Percentiles rank a stretch among this genome's conserved stretches.
Conservation (phyloP, 2,113 vertebrate species). For the Hippolais icterina region DNA sequence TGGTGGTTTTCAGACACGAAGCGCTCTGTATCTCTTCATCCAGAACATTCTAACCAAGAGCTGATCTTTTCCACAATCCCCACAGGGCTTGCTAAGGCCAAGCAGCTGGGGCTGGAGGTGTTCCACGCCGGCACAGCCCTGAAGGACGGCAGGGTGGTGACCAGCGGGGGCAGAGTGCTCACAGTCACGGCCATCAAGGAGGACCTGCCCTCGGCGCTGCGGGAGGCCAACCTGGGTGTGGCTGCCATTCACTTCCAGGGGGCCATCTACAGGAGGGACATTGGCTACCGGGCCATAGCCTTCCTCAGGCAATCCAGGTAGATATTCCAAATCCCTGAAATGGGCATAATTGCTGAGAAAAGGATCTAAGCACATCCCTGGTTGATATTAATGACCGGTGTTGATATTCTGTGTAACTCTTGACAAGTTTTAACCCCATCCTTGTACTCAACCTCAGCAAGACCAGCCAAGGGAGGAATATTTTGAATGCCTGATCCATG, state of each 20-base stretch:
- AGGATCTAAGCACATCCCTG: background rate
- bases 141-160: conserved; percentile 81
- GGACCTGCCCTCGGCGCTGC: conserved; percentile 78
- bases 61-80: background rate
- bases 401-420: background rate
- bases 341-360: background rate
- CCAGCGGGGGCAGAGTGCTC: conserved; percentile 89
- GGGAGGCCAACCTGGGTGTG: conserved; percentile 82
- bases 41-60: background rate
- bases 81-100: conserved; percentile 81
- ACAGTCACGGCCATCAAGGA: conserved; percentile 82
- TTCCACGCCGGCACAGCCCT: conserved; percentile 91
- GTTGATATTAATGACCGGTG: background rate
- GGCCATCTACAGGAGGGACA: conserved; percentile 86
- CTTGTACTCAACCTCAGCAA: background rate
- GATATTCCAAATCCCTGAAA: background rate
- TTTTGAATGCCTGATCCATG: background rate
- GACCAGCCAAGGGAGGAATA: background rate
- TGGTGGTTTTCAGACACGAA: background rate
- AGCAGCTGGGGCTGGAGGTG: conserved; percentile 83
- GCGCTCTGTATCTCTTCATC: fast-evolving
- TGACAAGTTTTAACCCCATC: background rate
- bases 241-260: conserved; percentile 81
- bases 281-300: conserved; percentile 84
- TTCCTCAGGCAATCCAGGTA: conserved; percentile 86